phyloP scores from a whole-genome alignment of 2,113 vertebrate genomes.

The Solenodon paradoxus region DNA sequence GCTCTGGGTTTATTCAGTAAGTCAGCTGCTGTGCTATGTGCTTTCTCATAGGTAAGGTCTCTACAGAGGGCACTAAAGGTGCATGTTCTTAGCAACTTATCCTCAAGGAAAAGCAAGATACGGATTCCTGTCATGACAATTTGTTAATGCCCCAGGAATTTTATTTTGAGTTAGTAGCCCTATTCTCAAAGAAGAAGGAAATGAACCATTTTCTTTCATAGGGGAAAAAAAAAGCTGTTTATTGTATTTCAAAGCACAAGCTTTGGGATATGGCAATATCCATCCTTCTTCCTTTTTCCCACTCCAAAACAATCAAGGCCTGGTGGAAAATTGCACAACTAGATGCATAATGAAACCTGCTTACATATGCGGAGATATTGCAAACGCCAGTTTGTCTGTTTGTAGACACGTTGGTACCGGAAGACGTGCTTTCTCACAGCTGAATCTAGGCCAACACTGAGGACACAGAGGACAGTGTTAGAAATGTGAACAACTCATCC shows the following conservation, averaged over 20 bases:
- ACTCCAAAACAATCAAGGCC: slow-evolving; percentile 19
- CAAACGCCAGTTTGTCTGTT: neutral
- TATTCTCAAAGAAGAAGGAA: slow-evolving; percentile 36
- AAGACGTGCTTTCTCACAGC: neutral
- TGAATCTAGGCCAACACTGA: neutral
- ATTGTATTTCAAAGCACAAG: slow-evolving; percentile 9
- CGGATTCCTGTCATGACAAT: neutral
- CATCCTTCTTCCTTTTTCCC: neutral
- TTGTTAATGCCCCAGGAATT: slow-evolving; percentile 13
- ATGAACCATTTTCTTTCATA: neutral
- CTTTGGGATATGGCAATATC: neutral
- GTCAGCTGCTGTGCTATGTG: neutral
- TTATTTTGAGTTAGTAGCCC: neutral
- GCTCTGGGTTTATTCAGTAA: slow-evolving; percentile 21
- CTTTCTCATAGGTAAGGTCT: neutral
- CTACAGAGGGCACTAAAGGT: neutral
- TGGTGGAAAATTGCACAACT: slow-evolving; percentile 27
- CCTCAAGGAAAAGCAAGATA: neutral
- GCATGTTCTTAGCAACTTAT: neutral
- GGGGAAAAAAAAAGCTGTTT: neutral
- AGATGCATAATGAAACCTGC: slow-evolving; percentile 7
- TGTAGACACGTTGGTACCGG: neutral
- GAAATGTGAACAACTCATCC: neutral
- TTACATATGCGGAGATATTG: neutral
- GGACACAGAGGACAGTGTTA: neutral